Conservation (phyloP, 2,888 invertebrate species). For the Melieria picta region DNA sequence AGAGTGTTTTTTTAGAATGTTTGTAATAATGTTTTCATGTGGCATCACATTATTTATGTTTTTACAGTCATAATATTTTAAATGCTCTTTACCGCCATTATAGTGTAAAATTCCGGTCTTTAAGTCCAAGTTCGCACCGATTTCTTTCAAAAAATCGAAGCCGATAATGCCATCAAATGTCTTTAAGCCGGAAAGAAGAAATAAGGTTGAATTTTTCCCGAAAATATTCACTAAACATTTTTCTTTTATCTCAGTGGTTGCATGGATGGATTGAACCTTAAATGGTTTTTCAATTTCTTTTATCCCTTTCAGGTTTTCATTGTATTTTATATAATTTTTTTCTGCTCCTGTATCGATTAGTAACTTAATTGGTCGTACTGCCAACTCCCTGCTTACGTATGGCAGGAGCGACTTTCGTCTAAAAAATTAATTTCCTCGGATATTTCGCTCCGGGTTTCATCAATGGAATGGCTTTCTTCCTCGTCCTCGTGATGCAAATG, state of each 20-base stretch:
- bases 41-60: constrained; percentile 15
- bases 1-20: constrained; percentile 6
- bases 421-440: constrained; percentile 32
- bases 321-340: constrained; percentile 29
- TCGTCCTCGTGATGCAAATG: no score
- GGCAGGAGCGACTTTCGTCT: constrained; percentile 10
- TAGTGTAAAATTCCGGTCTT: constrained; percentile 27
- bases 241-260: constrained; percentile 6
- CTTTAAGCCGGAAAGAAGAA: constrained; percentile 17
- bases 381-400: neutral
- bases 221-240: constrained; percentile 31
- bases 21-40: neutral
- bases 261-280: constrained; percentile 31
- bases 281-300: constrained; percentile 16
- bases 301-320: constrained; percentile 11
- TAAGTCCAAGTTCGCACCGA: constrained; percentile 31
- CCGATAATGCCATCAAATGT: constrained; percentile 39
- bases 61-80: constrained; percentile 24
- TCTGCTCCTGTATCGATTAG: constrained; percentile 34
- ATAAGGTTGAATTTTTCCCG: constrained; percentile 21
- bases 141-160: constrained; percentile 36
- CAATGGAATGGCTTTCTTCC: no score
- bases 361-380: constrained; percentile 20
- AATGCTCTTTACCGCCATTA: constrained; percentile 21
- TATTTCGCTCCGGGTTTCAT: neutral